Percentiles rank a stretch among this genome's conserved stretches.
Conservation (phyloP, 2,888 invertebrate genomes). For the Tetranychus truncatus region DNA sequence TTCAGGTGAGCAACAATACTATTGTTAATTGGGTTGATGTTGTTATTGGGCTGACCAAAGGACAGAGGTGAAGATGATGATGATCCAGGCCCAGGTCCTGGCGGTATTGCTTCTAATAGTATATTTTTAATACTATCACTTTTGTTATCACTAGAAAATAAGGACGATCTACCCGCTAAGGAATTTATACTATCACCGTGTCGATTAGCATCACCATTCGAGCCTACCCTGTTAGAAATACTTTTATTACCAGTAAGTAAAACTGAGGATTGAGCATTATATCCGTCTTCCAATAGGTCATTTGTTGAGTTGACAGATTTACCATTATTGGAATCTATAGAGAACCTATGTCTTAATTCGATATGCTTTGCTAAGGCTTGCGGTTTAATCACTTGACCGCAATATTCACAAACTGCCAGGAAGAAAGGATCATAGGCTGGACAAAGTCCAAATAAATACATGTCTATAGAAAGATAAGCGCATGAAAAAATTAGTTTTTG, state of each 20-base stretch:
- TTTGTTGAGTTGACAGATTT: neutral
- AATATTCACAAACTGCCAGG: constrained; percentile 57
- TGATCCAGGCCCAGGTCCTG: constrained; percentile 15
- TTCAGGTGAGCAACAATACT: neutral
- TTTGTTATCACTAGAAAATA: neutral
- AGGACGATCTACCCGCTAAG: neutral
- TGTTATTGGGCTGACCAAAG: neutral
- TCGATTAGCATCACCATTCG: neutral
- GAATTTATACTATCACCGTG: neutral
- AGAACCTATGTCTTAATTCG: constrained; percentile 9
- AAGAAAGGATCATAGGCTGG: constrained; percentile 57
- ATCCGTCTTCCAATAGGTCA: neutral
- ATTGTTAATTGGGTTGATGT: neutral
- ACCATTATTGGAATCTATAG: neutral
- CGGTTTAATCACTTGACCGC: constrained; percentile 55
- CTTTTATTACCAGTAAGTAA: neutral
- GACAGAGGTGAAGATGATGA: neutral
- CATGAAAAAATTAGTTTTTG: neutral
- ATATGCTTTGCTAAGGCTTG: constrained; percentile 57
- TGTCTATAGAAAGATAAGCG: neutral
- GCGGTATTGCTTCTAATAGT: constrained; percentile 6
- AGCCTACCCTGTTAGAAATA: neutral
- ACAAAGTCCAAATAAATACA: constrained; percentile 42
- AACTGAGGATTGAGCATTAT: neutral
- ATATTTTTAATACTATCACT: neutral